These are phyloP conservation scores for Choristoneura rosaceana DNA, from an alignment of 2,888 invertebrate species.

Conservation along the genomic window DNA sequence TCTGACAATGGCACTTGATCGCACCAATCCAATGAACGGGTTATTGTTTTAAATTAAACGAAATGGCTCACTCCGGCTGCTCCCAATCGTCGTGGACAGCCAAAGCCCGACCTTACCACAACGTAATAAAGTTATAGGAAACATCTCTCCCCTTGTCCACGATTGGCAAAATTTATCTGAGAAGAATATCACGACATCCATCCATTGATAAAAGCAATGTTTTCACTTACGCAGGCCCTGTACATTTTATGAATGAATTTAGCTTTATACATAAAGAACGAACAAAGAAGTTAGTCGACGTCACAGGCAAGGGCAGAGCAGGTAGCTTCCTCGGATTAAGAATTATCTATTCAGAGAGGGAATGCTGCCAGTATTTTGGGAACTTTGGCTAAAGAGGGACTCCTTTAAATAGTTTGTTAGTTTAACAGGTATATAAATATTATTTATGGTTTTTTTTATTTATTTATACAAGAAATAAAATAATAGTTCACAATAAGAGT, in stretches of 20 bases:
- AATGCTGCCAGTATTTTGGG: too few species aligned
- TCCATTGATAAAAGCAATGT: not conserved
- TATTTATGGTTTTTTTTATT: too few species aligned
- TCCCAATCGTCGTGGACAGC: not conserved
- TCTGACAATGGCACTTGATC: conserved; percentile 45
- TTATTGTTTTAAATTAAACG: conserved; percentile 62
- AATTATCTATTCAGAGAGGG: too few species aligned
- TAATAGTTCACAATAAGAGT: too few species aligned
- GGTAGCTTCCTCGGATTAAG: too few species aligned
- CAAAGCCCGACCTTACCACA: not conserved
- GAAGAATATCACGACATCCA: not conserved
- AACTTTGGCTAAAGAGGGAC: too few species aligned
- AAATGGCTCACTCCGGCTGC: conserved; percentile 48
- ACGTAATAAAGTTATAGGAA: not conserved
- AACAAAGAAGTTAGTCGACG: too few species aligned
- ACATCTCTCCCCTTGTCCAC: not conserved
- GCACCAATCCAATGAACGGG: conserved; percentile 44
- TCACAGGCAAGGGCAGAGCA: too few species aligned
- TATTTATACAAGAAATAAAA: too few species aligned
- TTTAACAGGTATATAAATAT: too few species aligned
- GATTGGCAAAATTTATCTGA: not conserved
- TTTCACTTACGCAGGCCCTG: not conserved
- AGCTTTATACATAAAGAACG: too few species aligned
- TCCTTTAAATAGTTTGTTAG: too few species aligned
- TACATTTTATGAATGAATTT: not conserved